Base-by-base conservation (phyloP, 2,113 vertebrate genomes). In the Salvelinus namaycush region DNA sequence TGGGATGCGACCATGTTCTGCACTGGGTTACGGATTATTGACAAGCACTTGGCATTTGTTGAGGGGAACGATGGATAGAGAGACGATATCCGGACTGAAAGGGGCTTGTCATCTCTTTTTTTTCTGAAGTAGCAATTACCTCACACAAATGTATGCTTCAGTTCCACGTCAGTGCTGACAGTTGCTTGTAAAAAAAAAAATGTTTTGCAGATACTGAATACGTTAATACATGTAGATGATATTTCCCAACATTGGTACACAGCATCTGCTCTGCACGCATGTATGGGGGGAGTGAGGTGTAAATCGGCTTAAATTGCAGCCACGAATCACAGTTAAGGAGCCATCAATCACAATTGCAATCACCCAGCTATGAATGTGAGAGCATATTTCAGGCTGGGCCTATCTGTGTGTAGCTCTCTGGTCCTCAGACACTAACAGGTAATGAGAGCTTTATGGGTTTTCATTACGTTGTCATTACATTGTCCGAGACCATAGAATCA, bases 361-460 rank as follows among this genome's bases (percentile, higher is more conserved):
- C 51, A 54, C 16, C 51, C 12, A 18, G 14, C 4, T 14, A 54
- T 54, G 51, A 14, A 54, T 54, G 51, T 54, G 51, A 54, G 51
- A 16, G 51, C 51, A 16, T 54, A 54, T 54, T 54, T 54, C 51
- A 54, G 51, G 51, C 14, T 54, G 26, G 24, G 6, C 1, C 65
- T 67, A 5, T 22, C 12, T 26, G 65, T 26, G 13, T 67, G 65
- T 2, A 31, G 13, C 54, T 48, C 48, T 44, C 16, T 27, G 26
- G 26, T 48, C 24, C 31, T 66, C 70, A 57, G 74, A 44, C 66
- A 22, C 57, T 73, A 72, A 74, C n/a, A 48, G 74, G 81, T 66
- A 76, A 76, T 76, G 34, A 71, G 57, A 76, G 51, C 57, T 66
- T 65, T 76, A 79, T 76, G 70, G 70, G 77, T 79, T 73, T 82